Evolutionary conservation across 2,888 invertebrate species (phyloP).

Genomic region (Epicampocera succincta): DNA sequence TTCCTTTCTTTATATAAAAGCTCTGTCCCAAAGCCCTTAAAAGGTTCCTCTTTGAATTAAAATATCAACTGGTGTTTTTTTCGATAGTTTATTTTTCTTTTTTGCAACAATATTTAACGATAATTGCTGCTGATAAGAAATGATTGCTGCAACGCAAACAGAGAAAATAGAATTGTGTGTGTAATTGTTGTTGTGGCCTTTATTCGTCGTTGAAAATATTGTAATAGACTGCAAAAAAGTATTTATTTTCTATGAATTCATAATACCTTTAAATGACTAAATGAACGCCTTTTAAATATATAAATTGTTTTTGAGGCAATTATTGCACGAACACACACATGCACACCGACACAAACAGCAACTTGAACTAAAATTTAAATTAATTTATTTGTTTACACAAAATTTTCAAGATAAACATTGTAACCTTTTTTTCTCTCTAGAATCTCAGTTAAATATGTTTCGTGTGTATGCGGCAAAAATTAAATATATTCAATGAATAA

Average conservation of each 20-base stretch:
- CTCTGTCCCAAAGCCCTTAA: neutral
- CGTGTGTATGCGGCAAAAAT: no score
- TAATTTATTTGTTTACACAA: slow-evolving; percentile 30
- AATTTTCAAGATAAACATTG: slow-evolving; percentile 9
- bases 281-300: slow-evolving; percentile 51
- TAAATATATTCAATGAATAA: slow-evolving; percentile 33
- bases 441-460: slow-evolving; percentile 8
- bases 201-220: slow-evolving; percentile 19
- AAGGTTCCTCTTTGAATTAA: neutral
- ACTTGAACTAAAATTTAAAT: slow-evolving; percentile 16
- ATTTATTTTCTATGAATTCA: slow-evolving; percentile 57
- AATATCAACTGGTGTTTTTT: slow-evolving; percentile 6
- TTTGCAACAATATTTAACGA: slow-evolving; percentile 39
- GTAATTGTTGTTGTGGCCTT: neutral
- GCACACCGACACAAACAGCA: neutral
- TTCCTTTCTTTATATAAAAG: no score
- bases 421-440: slow-evolving; percentile 1
- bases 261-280: slow-evolving; percentile 61
- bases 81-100: neutral
- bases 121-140: slow-evolving; percentile 54
- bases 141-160: slow-evolving; percentile 15
- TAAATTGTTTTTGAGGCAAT: slow-evolving; percentile 36
- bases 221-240: slow-evolving; percentile 56
- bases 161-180: neutral
- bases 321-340: neutral